Base-by-base conservation (phyloP, 2,797 vertebrate species). In the Fratercula arctica region DNA sequence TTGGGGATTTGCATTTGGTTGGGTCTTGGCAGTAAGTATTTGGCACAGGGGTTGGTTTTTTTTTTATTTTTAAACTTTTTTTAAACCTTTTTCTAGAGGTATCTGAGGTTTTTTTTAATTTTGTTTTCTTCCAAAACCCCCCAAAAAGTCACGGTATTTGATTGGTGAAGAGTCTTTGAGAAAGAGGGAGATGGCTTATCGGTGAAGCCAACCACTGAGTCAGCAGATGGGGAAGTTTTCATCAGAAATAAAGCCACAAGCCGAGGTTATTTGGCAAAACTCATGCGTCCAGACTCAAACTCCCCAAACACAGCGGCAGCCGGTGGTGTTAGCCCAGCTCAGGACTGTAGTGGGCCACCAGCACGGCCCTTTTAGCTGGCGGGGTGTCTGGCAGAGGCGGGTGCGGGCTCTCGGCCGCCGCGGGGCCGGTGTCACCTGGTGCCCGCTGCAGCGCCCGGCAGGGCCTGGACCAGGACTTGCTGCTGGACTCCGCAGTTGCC, bases 401-500 rank as follows among this genome's bases (percentile, higher is more conserved):
- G 17, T 26, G 50, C 3, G 4, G 33, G 61, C 48, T 56, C 11
- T 43, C 2, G 4, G 25, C 15, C 0, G 9, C 43, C 1, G 1
- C 0, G 2, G 61, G 50, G 37, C 33, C 6, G 3, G 10, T 17
- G 7, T 29, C 24, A 0, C 41, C 64, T 26, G 6, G 26, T 1
- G 3, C 23, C 75, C 3, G 3, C 26, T 12, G 67, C 56, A 63
- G 56, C 3, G 2, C 3, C 1, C 2, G 11, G 74, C 78, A 73
- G 25, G 79, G 60, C 83, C 35, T 56, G 68, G 89, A 56, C 4
- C 25, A 70, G 45, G 61, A 46, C 60, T 68, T 73, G 56, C 18
- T 56, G 60, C 23, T 85, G 51, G 79, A 73, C 11, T 24, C 68
- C 4, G 1, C 0, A 0, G 79, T 24, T 25, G 50, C 15, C 72